These are phyloP conservation scores for Lomographa bimaculata DNA, from an alignment of 2,888 invertebrate species.

Conservation along the genomic window DNA sequence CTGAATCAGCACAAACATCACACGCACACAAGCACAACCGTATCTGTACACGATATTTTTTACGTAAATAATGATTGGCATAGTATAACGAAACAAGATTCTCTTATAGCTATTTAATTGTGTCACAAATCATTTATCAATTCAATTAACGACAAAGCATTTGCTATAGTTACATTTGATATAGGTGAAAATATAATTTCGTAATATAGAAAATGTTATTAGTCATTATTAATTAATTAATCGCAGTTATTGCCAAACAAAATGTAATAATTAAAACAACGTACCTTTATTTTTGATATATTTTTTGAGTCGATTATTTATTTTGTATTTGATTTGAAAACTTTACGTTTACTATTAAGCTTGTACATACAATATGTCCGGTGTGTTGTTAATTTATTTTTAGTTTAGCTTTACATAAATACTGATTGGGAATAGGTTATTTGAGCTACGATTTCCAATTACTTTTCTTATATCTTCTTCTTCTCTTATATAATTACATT, in stretches of 20 bases:
- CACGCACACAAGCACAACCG: conserved; percentile 40
- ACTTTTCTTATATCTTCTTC: conserved; percentile 20
- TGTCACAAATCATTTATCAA: conserved; percentile 22
- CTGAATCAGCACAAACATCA: conserved; percentile 43
- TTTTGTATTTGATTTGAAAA: conserved; percentile 28
- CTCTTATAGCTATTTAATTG: conserved; percentile 23
- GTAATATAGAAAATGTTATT: too few species aligned
- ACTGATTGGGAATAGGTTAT: conserved; percentile 44
- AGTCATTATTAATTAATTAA: too few species aligned
- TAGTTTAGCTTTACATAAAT: conserved; percentile 59
- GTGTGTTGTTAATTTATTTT: conserved; percentile 67
- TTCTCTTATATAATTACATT: too few species aligned
- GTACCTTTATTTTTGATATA: too few species aligned
- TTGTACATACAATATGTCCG: conserved; percentile 56
- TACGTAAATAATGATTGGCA: conserved; percentile 69
- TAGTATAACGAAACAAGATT: conserved; percentile 39
- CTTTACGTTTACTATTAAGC: conserved; percentile 43
- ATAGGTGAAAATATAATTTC: too few species aligned
- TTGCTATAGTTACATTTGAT: too few species aligned
- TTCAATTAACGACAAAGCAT: too few species aligned
- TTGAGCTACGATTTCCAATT: conserved; percentile 46
- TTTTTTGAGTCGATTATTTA: too few species aligned
- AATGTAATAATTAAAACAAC: too few species aligned
- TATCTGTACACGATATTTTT: conserved; percentile 59
- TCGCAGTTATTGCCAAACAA: too few species aligned